Evolutionary conservation across 2,888 invertebrate genomes (phyloP), one percentile per base, ranked within the genome.

Genomic region (Belgica antarctica): DNA sequence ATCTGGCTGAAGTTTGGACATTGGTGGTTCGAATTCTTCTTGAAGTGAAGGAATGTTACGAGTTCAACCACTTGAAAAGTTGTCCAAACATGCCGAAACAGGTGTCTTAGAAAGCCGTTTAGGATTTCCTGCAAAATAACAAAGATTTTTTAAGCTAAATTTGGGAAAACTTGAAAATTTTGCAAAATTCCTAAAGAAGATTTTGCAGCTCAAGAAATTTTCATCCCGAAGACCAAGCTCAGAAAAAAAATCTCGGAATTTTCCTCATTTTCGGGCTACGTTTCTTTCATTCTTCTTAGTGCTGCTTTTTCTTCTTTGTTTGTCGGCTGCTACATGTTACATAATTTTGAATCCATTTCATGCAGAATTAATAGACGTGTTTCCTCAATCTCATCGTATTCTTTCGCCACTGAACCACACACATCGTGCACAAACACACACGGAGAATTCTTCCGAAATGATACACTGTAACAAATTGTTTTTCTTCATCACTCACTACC

Each of bases 271-370:
- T 63, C 12, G 28, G 47, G 47, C 19, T 66, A 66, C 52, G 22
- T 52, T 52, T 22, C 52, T 8, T n/a, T 31, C 34, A 8, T 31
- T 52, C 22, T 52, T 52, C 52, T 52, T 52, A 8, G 52, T 22
- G 19, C 22, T 52, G 17, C 52, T 31, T 31, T 31, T 31, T 8
- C 34, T 31, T 46, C 4, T n/a, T n/a, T 46, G 12, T 3, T 25
- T 31, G 31, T 31, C 12, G 8, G 66, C 15, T 17, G 2, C 22
- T 24, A 17, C 46, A 15, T 7, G 34, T 22, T 57, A 57, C 22
- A 68, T 68, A 68, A 68, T 57, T 68, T 68, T 68, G 68, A 68
- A 22, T 68, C 68, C 47, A 68, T 68, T 68, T 68, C 68, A 68
- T 57, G 68, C 68, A 68, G 68, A 68, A 68, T 68, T 68, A 68